These are phyloP conservation scores for Psilopsiagon aurifrons DNA, from an alignment of 2,113 vertebrate genomes.

Conservation along the genomic window DNA sequence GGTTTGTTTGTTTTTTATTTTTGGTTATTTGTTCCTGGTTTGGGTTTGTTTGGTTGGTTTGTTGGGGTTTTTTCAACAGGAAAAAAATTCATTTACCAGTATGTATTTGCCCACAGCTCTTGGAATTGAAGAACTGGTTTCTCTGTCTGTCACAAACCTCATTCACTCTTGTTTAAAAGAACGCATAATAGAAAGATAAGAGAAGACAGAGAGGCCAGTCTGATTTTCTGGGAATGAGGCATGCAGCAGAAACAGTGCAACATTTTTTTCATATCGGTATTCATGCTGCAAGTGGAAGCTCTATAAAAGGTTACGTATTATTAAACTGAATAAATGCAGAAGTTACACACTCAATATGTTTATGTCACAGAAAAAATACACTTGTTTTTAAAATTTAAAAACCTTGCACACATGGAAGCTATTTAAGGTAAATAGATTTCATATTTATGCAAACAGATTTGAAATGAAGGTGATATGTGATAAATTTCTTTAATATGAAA, in stretches of 20 bases:
- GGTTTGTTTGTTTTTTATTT: background rate
- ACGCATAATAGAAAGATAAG: background rate
- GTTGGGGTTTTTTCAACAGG: background rate
- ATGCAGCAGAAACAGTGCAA: conserved; percentile 3
- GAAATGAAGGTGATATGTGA: conserved; percentile 26
- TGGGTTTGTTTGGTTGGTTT: too few relatives aligned
- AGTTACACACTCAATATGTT: background rate
- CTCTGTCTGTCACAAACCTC: background rate
- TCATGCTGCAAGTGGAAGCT: background rate
- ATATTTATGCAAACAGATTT: conserved; percentile 46
- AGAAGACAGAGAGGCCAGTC: background rate
- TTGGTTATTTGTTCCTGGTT: background rate
- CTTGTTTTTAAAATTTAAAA: conserved; percentile 56
- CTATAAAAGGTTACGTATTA: background rate
- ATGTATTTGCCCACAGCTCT: background rate
- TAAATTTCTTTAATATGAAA: conserved; percentile 56
- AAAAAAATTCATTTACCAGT: background rate
- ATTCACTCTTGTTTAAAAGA: background rate
- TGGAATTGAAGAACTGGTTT: background rate
- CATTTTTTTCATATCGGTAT: background rate
- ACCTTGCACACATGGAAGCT: background rate
- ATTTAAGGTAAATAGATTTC: conserved; percentile 52
- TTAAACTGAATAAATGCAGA: conserved; percentile 25
- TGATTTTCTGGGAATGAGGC: background rate
- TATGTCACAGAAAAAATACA: background rate